Percentiles rank a stretch among this genome's conserved stretches.
Evolutionary conservation across 2,113 vertebrate genomes (phyloP).

Genomic region (Dipodomys ordii): DNA sequence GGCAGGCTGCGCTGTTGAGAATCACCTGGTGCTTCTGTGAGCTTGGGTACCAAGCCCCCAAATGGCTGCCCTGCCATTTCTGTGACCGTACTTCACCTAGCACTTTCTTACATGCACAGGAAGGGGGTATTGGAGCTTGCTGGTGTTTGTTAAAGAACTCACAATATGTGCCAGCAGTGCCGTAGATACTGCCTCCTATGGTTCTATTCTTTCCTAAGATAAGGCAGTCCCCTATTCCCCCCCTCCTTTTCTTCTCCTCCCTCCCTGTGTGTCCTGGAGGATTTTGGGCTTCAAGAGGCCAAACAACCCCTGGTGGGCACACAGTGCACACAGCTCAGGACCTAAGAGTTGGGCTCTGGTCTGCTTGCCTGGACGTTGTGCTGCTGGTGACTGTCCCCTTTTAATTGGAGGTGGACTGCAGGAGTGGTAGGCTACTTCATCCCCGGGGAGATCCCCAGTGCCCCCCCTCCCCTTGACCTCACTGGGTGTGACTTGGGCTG

Average conservation of each 20-base stretch:
- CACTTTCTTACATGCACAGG: background rate
- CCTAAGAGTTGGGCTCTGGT: background rate
- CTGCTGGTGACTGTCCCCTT: rapidly evolving
- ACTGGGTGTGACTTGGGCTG: background rate
- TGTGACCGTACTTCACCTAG: background rate
- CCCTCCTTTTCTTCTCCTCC: too few relatives aligned
- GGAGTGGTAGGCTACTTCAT: background rate
- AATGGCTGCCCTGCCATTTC: background rate
- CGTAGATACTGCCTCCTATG: too few relatives aligned
- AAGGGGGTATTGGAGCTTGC: background rate
- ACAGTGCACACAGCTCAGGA: rapidly evolving
- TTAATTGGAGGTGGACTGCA: rapidly evolving
- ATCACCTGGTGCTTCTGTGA: background rate
- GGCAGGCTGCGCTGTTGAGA: background rate
- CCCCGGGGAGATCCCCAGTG: background rate
- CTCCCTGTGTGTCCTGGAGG: background rate
- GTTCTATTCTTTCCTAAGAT: too few relatives aligned
- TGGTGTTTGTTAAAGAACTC: background rate
- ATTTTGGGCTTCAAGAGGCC: background rate
- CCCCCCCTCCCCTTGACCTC: background rate
- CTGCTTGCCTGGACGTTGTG: background rate
- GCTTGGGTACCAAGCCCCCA: rapidly evolving
- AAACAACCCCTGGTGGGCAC: rapidly evolving
- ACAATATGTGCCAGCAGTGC: background rate
- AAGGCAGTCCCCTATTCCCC: too few relatives aligned